Evolutionary conservation across 2,797 vertebrate genomes (phyloP), one percentile per base, ranked within the genome.

Genomic region (Carapus acus): DNA sequence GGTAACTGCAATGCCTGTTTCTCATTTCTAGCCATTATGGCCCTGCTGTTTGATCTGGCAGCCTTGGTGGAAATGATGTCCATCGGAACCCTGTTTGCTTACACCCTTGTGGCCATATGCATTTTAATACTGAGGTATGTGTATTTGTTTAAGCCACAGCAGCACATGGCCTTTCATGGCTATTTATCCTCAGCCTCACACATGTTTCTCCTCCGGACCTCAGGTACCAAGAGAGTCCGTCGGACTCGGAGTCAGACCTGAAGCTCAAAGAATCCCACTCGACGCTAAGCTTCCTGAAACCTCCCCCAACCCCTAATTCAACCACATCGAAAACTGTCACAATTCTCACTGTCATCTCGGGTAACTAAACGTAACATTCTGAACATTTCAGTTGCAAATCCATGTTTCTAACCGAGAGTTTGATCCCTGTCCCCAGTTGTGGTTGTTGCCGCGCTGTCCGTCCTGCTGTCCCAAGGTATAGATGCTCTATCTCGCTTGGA

Each of bases 41-140:
- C 91, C 31, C 69, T 93, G 62, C 76, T 94, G 44, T 91, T 94
- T 3, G 85, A 94, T 67, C 77, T 93, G 85, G 90, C 90, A 34
- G 87, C 88, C 8, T 73, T 94, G 67, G 88, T 94, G 62, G 89
- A 93, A 42, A 85, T 89, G 79, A 91, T 94, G 90, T 94, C 91
- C 50, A 90, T 93, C 0, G 87, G 90, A 49, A 94, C 89, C 0
- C 80, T 93, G 46, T 88, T 94, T 76, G 90, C 91, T 38, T 95
- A 93, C 83, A 92, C 89, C 0, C 85, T 94, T 6, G 92, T 93
- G 58, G 91, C 91, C 48, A 72, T 86, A 69, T 94, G 91, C 64
- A 90, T 93, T 67, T 82, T 95, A 54, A 88, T 94, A 62, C 88
- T 94, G 49, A 91, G 93, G 92, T 93, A 82, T 37, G 48, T 46